Conservation (phyloP, 2,888 invertebrate genomes). For the Drosophila lacicola region DNA sequence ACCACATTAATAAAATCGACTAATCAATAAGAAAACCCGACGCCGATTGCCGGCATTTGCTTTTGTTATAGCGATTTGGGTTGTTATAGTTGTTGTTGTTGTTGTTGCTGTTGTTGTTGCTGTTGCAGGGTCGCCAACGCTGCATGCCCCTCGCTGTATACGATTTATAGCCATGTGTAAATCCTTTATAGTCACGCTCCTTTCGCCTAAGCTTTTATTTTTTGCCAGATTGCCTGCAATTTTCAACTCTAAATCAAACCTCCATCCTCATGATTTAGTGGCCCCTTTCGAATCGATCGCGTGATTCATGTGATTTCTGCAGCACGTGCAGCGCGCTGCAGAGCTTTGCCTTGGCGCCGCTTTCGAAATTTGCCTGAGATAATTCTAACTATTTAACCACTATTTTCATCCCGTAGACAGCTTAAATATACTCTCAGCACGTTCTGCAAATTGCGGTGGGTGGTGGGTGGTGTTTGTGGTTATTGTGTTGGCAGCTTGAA, state of each 20-base stretch:
- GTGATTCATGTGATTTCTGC: conserved; percentile 43
- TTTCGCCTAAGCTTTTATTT: conserved; percentile 37
- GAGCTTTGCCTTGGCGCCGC: conserved; percentile 25
- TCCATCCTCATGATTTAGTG: conserved; percentile 68
- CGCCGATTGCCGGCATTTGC: conserved; percentile 45
- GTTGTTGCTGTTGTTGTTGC: conserved; percentile 21
- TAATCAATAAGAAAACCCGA: conserved; percentile 66
- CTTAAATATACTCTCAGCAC: conserved; percentile 10
- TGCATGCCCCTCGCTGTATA: conserved; percentile 21
- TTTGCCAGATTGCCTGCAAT: conserved; percentile 33
- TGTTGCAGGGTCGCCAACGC: conserved; percentile 29
- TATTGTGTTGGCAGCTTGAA: not conserved
- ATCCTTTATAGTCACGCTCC: conserved; percentile 73
- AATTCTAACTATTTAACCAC: conserved; percentile 43
- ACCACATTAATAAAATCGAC: conserved; percentile 59
- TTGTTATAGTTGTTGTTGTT: conserved; percentile 20
- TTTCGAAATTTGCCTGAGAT: conserved; percentile 45
- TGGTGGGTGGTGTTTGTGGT: not conserved
- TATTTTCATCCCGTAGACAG: conserved; percentile 9
- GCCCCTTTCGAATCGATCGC: conserved; percentile 53
- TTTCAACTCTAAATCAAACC: conserved; percentile 55
- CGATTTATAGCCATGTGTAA: conserved; percentile 72
- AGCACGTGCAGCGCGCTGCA: conserved; percentile 55
- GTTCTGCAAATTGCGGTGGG: conserved; percentile 23
- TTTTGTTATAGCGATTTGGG: conserved; percentile 35